Evolutionary conservation across 1,140 invertebrate genomes (phyloP).

Genomic region (Drosophila tropicalis): DNA sequence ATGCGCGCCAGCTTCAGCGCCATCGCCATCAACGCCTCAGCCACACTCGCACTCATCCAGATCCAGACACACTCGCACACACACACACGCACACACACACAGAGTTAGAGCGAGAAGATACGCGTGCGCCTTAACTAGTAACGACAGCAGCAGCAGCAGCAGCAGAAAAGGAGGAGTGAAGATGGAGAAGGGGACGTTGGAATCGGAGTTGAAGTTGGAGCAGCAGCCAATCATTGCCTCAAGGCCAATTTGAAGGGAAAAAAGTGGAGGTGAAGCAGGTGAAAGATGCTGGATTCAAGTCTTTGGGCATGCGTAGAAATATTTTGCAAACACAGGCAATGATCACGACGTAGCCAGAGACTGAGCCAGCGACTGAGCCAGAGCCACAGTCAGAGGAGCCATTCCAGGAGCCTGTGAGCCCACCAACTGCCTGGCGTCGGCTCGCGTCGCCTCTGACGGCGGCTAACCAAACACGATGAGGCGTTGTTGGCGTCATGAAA

Average conservation of each 20-base stretch:
- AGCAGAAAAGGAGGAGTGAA: constrained; percentile 19
- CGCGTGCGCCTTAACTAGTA: constrained; percentile 57
- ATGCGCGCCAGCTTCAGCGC: constrained; percentile 83
- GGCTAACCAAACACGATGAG: constrained; percentile 80
- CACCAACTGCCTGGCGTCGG: constrained; percentile 12
- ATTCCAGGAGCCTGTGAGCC: constrained; percentile 15
- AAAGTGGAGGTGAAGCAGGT: not conserved
- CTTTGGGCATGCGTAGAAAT: constrained; percentile 65
- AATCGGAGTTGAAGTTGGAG: constrained; percentile 17
- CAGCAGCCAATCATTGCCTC: constrained; percentile 77
- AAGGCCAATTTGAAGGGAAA: constrained; percentile 66
- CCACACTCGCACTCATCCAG: constrained; percentile 75
- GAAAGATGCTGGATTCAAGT: not conserved
- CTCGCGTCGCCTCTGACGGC: constrained; percentile 74
- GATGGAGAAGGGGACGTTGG: not conserved
- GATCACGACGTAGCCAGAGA: constrained; percentile 31
- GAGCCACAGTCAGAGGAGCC: constrained; percentile 2
- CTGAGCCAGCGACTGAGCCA: not conserved
- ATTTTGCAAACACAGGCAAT: constrained; percentile 39
- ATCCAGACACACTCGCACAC: not conserved
- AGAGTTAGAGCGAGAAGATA: constrained; percentile 35
- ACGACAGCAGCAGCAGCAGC: constrained; percentile 45
- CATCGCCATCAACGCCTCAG: constrained; percentile 84
- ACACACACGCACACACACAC: too few relatives aligned
- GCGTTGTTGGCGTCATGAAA: constrained; percentile 79